Conservation (phyloP, 2,888 invertebrate species). For the Chrysopilus asiliformis region DNA sequence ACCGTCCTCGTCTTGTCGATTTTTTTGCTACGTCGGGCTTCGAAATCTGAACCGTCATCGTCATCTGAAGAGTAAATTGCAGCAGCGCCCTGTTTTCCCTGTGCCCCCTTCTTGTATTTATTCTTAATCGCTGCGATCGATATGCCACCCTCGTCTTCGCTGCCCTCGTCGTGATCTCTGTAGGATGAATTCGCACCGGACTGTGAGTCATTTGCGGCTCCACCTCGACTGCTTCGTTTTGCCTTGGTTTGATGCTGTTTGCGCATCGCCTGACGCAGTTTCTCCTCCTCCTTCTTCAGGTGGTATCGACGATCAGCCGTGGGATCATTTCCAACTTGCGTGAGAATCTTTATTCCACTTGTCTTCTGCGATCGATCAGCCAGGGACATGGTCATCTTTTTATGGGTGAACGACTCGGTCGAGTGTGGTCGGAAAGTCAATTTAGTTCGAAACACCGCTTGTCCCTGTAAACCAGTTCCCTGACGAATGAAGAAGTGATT, state of each 20-base stretch:
- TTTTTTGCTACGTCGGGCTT: conserved; percentile 56
- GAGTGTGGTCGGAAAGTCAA: conserved; percentile 96
- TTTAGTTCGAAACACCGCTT: conserved; percentile 93
- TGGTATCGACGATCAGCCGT: conserved; percentile 83
- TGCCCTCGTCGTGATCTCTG: conserved; percentile 64
- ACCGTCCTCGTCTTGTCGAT: conserved; percentile 62
- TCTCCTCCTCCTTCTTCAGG: conserved; percentile 97
- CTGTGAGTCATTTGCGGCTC: conserved; percentile 31
- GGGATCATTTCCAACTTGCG: conserved; percentile 68
- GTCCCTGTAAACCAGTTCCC: conserved; percentile 95
- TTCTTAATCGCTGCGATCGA: conserved; percentile 90
- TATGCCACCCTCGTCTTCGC: conserved; percentile 88
- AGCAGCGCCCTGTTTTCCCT: conserved; percentile 27
- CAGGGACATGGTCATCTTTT: conserved; percentile 96
- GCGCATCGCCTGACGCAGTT: conserved; percentile 77
- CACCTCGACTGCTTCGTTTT: conserved; percentile 34
- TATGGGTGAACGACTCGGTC: conserved; percentile 96
- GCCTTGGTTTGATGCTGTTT: conserved; percentile 40
- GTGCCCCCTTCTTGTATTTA: conserved; percentile 64
- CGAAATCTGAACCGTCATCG: conserved; percentile 60
- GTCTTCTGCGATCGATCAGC: conserved; percentile 92
- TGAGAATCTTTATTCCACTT: conserved; percentile 88
- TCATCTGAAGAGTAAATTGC: conserved; percentile 84
- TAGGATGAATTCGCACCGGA: conserved; percentile 29
- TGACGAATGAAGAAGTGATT: conserved; percentile 96